A percentile compares a stretch with the other conserved stretches of the same genome.
phyloP scores from a whole-genome alignment of 2,797 vertebrate genomes.

The Notolepis coatsorum region DNA sequence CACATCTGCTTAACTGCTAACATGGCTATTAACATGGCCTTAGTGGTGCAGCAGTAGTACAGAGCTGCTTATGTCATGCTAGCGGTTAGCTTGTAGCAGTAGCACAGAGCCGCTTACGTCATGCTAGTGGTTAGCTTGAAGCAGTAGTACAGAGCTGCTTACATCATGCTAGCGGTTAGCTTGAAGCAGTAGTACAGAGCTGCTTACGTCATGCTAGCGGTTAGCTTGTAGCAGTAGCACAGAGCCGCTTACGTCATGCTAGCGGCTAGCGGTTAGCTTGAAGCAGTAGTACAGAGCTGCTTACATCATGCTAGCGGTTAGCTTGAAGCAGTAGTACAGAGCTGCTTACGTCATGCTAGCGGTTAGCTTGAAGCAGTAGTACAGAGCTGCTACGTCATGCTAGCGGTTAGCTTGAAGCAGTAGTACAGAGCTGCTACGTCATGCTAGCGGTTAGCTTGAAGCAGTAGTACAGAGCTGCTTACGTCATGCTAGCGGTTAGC shows the following conservation, averaged over 20 bases:
- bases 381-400: slow-evolving; percentile 39
- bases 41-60: slow-evolving; percentile 54
- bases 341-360: slow-evolving; percentile 39
- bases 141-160: neutral
- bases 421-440: slow-evolving; percentile 37
- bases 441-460: slow-evolving; percentile 30
- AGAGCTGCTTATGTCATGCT: slow-evolving; percentile 33
- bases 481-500: slow-evolving; percentile 45
- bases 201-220: no score
- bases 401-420: no score
- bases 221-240: slow-evolving; percentile 21
- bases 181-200: slow-evolving; percentile 16
- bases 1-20: slow-evolving; percentile 71
- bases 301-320: slow-evolving; percentile 62
- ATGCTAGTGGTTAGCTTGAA: slow-evolving; percentile 38
- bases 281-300: slow-evolving; percentile 60
- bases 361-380: slow-evolving; percentile 55
- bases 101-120: no score
- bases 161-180: slow-evolving; percentile 31
- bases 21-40: slow-evolving; percentile 67
- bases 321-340: slow-evolving; percentile 45
- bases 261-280: slow-evolving; percentile 38
- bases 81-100: neutral
- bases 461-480: slow-evolving; percentile 39
- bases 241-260: no score